Evolutionary conservation across 2,113 vertebrate species (phyloP).

Genomic region (Gnathonemus echidnorhynchus): DNA sequence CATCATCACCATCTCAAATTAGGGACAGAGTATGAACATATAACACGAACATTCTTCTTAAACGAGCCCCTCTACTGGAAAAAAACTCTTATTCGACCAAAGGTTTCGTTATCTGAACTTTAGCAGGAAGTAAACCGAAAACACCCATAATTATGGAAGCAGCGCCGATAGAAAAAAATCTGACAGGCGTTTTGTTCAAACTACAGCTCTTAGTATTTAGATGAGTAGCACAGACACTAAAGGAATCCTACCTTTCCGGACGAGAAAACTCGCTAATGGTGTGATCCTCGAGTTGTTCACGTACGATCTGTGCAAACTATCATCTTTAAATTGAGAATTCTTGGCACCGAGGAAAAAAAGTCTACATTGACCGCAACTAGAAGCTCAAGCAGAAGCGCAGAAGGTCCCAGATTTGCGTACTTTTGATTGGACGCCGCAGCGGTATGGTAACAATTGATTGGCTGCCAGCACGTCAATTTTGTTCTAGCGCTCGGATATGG

Average conservation of each 20-base stretch:
- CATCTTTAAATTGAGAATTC: neutral
- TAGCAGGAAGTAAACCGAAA: constrained; percentile 66
- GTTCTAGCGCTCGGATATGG: constrained; percentile 37
- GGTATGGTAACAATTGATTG: constrained; percentile 38
- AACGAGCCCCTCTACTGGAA: neutral
- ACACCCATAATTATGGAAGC: constrained; percentile 36
- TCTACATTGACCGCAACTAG: constrained; percentile 35
- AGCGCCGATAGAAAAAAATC: constrained; percentile 12
- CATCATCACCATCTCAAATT: neutral
- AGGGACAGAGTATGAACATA: neutral
- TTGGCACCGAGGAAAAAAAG: constrained; percentile 25
- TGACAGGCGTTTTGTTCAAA: neutral
- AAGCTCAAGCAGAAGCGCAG: constrained; percentile 6
- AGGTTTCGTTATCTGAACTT: constrained; percentile 2
- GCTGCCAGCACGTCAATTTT: constrained; percentile 28
- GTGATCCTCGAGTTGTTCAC: constrained; percentile 3
- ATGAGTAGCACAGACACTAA: constrained; percentile 11
- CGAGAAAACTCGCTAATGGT: neutral
- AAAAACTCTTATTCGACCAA: neutral
- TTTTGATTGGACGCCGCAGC: constrained; percentile 50
- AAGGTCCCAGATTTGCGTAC: constrained; percentile 39
- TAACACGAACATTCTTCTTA: neutral
- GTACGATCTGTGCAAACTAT: neutral
- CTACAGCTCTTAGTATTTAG: neutral
- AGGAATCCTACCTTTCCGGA: constrained; percentile 25